These are phyloP conservation scores for Oikopleura vanhoeffeni DNA, from an alignment of 23 tunicate genomes.

Conservation along the genomic window DNA sequence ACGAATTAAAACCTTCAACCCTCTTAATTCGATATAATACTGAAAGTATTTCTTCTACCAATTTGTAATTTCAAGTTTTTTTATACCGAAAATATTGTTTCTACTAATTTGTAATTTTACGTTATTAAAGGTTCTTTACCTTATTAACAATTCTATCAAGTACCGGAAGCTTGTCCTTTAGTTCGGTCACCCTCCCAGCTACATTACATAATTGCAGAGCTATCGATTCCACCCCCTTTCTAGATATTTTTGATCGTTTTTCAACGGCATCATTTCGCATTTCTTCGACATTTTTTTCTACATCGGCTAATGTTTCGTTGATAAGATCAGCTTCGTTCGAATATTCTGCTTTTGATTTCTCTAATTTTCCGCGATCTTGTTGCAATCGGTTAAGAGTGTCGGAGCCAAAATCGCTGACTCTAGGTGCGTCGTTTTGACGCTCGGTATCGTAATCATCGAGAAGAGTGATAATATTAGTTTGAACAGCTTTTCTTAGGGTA, in stretches of 20 bases:
- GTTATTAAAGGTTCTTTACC: too few relatives aligned
- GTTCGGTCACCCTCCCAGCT: neutral
- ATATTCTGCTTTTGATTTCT: neutral
- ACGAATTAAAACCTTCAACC: too few relatives aligned
- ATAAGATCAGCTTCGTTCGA: neutral
- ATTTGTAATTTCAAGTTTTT: too few relatives aligned
- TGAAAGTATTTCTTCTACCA: too few relatives aligned
- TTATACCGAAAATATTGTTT: too few relatives aligned
- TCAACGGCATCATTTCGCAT: constrained; percentile 15
- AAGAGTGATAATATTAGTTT: neutral
- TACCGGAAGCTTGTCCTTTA: neutral
- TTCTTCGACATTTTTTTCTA: neutral
- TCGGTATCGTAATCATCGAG: neutral
- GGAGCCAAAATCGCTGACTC: neutral
- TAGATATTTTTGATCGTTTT: neutral
- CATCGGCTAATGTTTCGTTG: neutral
- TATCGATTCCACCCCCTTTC: constrained; percentile 5
- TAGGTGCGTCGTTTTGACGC: neutral
- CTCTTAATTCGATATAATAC: too few relatives aligned
- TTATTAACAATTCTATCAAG: neutral
- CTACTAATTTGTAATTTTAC: too few relatives aligned
- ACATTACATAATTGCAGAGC: neutral
- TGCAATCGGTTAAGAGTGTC: neutral
- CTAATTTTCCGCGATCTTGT: neutral
- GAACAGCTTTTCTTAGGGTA: too few relatives aligned